Conservation (phyloP, 2,888 invertebrate species). For the Sclerodermus sp. region DNA sequence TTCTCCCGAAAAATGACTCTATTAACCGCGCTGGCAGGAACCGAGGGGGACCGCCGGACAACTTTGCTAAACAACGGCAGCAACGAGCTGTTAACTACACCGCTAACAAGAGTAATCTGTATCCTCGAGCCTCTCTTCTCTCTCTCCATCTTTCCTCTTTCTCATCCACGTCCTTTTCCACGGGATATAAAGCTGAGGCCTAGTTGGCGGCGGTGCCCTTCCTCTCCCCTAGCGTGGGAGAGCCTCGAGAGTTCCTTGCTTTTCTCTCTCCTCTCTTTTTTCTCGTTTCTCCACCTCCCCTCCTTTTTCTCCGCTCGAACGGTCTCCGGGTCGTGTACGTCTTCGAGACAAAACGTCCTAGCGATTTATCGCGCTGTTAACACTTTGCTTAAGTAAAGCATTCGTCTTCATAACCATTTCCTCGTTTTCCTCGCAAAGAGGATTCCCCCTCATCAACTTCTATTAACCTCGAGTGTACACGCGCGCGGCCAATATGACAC, state of each 20-base stretch:
- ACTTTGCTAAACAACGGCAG: constrained; percentile 42
- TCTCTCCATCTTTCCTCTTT: not conserved
- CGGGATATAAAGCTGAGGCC: too few relatives aligned
- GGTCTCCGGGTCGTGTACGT: too few relatives aligned
- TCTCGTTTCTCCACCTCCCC: too few relatives aligned
- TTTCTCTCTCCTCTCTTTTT: too few relatives aligned
- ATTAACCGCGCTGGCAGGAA: constrained; percentile 42
- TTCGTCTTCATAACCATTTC: constrained; percentile 34
- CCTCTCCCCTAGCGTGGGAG: too few relatives aligned
- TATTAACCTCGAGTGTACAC: too few relatives aligned
- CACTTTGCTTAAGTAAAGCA: constrained; percentile 34
- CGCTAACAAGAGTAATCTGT: constrained; percentile 53
- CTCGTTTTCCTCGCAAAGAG: too few relatives aligned
- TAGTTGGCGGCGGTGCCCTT: too few relatives aligned
- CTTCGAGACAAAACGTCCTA: constrained; percentile 7
- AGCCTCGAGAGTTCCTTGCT: too few relatives aligned
- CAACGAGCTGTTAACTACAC: constrained; percentile 48
- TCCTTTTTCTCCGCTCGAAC: too few relatives aligned
- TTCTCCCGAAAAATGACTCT: constrained; percentile 55
- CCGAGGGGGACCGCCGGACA: constrained; percentile 41
- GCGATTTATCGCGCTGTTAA: constrained; percentile 49
- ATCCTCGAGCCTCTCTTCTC: constrained; percentile 23
- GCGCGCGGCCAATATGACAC: too few relatives aligned
- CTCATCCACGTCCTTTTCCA: not conserved
- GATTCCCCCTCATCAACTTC: too few relatives aligned